A percentile compares a stretch with the other conserved stretches of the same genome.
Evolutionary conservation across 2,797 vertebrate species (phyloP).

Genomic region (Rhinoraja longicauda): DNA sequence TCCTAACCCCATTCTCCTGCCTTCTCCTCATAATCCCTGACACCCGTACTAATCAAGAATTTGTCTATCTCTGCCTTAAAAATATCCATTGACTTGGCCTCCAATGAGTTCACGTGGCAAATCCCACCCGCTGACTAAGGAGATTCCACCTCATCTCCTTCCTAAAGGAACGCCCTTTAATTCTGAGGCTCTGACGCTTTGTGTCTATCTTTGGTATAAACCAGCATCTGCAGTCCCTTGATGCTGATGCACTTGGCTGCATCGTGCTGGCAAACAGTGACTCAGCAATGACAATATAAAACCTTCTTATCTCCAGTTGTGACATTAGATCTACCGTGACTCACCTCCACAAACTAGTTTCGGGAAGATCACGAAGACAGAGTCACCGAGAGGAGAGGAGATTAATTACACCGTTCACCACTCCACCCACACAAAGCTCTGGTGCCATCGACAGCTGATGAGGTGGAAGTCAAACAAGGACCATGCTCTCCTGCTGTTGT

Average conservation of each 20-base stretch:
- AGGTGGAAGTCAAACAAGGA: neutral
- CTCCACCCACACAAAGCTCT: neutral
- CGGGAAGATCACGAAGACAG: neutral
- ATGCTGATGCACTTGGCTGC: neutral
- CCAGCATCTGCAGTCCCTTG: no score
- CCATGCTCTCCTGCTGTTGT: neutral
- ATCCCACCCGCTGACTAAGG: no score
- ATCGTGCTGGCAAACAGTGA: neutral
- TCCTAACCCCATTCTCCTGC: no score
- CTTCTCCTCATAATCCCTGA: no score
- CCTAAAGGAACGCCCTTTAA: no score
- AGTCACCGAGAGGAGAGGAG: neutral
- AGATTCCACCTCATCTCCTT: no score
- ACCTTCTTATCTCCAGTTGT: neutral
- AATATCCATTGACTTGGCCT: no score
- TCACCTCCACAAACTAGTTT: neutral
- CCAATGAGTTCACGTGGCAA: no score
- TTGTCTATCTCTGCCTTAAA: no score
- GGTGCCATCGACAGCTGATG: neutral
- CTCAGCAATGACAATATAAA: neutral
- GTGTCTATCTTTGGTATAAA: no score
- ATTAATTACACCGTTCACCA: neutral
- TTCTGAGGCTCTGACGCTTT: no score
- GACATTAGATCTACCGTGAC: neutral
- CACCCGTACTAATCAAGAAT: no score